A percentile compares a stretch with the other conserved stretches of the same genome.
phyloP scores from a whole-genome alignment of 2,113 vertebrate species.

The Hydrolagus affinis region DNA sequence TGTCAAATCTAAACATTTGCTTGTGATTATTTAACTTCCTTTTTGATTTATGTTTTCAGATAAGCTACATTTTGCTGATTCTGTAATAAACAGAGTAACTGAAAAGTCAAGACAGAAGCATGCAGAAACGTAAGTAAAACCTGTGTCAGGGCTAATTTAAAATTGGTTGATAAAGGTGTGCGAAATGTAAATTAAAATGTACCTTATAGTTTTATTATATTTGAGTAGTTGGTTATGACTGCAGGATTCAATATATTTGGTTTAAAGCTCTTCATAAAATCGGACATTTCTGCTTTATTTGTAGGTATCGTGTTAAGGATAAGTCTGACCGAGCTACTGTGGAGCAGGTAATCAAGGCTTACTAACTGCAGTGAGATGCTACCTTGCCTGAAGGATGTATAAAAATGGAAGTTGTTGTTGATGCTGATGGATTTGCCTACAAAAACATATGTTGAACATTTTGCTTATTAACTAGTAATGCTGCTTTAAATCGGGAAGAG shows the following conservation, averaged over 20 bases:
- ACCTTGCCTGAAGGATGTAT: too few species aligned
- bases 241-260: not conserved
- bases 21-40: not conserved
- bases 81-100: slow-evolving; percentile 65
- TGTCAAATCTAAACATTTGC: not conserved
- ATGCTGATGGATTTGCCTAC: not conserved
- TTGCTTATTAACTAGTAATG: not conserved
- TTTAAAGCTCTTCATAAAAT: not conserved
- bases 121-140: slow-evolving; percentile 61
- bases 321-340: slow-evolving; percentile 94
- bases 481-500: not conserved
- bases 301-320: slow-evolving; percentile 88
- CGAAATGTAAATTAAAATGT: not conserved
- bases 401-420: too few species aligned
- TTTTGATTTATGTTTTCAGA: slow-evolving; percentile 47
- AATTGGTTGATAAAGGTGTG: not conserved
- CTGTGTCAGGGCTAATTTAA: not conserved
- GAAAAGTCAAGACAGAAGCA: slow-evolving; percentile 66
- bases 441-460: not conserved
- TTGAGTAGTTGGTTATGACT: not conserved
- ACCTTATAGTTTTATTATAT: not conserved
- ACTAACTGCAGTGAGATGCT: too few species aligned
- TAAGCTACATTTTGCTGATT: slow-evolving; percentile 63
- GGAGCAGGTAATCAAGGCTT: slow-evolving; percentile 66
- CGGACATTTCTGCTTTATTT: slow-evolving; percentile 36